phyloP scores from a whole-genome alignment of 2,797 vertebrate species.

The Dendrocincla tyrannina region DNA sequence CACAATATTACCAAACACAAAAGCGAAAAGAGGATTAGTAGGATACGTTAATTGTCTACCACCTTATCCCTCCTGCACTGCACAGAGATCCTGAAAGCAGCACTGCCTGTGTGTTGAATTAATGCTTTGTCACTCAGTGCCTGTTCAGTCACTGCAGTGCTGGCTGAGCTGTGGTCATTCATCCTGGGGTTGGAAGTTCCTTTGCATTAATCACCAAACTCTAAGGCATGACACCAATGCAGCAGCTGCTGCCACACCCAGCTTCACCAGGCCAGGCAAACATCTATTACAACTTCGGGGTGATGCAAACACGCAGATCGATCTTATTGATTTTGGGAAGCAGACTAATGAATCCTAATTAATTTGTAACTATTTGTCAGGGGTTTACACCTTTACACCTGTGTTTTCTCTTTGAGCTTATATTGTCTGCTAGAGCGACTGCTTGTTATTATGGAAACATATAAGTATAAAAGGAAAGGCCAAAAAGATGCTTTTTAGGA shows the following conservation, averaged over 20 bases:
- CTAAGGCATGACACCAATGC: neutral
- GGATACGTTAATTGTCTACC: neutral
- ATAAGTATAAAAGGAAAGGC: neutral
- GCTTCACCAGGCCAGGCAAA: neutral
- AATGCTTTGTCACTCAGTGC: neutral
- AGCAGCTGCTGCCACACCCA: neutral
- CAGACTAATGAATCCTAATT: neutral
- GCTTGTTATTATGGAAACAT: neutral
- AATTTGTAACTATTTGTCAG: neutral
- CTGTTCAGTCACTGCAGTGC: neutral
- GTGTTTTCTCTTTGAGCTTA: neutral
- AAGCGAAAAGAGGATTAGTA: neutral
- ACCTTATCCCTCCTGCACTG: neutral
- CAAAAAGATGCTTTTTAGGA: neutral
- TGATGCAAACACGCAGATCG: neutral
- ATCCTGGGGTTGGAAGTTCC: neutral
- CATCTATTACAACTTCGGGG: neutral
- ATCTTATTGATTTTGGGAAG: neutral
- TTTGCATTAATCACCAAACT: neutral
- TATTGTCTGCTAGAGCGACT: neutral
- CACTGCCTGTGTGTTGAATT: neutral
- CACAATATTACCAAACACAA: neutral
- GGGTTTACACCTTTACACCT: neutral
- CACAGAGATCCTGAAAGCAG: neutral
- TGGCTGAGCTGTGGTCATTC: neutral